These are phyloP conservation scores for Motacilla alba DNA, from an alignment of 2,113 vertebrate genomes.

Conservation along the genomic window DNA sequence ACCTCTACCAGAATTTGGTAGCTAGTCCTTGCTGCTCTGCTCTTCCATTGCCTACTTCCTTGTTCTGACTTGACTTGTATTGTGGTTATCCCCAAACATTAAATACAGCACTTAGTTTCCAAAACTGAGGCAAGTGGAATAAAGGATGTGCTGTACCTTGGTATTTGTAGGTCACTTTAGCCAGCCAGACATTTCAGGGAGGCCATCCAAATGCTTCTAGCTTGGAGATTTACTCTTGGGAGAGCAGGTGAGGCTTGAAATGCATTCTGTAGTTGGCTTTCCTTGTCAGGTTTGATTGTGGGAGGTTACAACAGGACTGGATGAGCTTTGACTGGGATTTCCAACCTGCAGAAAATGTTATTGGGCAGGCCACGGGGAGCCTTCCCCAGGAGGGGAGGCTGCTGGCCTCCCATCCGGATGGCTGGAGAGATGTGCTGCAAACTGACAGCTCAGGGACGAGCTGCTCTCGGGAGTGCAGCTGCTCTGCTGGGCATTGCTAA, in stretches of 20 bases:
- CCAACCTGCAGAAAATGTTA: not conserved
- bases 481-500: conserved; percentile 41
- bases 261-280: conserved; percentile 60
- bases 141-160: not conserved
- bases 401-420: not conserved
- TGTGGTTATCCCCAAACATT: not conserved
- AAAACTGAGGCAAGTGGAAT: not conserved
- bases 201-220: not conserved
- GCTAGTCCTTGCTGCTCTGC: not conserved
- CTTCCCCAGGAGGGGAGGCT: not conserved
- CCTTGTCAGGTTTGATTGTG: conserved; percentile 58
- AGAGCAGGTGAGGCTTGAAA: conserved; percentile 18
- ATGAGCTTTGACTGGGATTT: conserved; percentile 26
- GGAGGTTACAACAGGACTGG: not conserved
- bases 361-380: not conserved
- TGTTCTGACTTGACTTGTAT: not conserved
- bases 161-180: not conserved
- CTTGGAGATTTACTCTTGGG: not conserved
- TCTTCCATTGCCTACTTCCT: not conserved
- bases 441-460: conserved; percentile 41
- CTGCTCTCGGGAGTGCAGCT: conserved; percentile 54
- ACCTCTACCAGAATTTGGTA: not conserved
- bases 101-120: not conserved
- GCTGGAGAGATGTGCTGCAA: conserved; percentile 26
- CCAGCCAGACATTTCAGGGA: not conserved